These are phyloP conservation scores for Brachyptera putata DNA, from an alignment of 2,888 invertebrate species.

Conservation along the genomic window DNA sequence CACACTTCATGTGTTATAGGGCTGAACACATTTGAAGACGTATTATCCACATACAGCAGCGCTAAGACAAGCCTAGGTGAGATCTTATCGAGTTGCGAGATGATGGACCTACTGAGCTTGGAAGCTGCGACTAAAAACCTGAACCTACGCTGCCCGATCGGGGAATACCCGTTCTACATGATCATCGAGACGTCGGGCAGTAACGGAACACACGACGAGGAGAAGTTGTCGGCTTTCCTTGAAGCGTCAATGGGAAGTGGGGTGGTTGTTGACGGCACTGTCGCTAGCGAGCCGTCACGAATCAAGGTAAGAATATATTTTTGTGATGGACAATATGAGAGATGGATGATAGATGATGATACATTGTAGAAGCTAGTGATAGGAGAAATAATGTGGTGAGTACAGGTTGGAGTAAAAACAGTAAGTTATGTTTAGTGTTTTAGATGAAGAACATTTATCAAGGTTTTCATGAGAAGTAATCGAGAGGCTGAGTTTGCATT, in stretches of 20 bases:
- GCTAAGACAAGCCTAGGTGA: constrained; percentile 78
- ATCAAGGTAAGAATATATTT: too few species aligned
- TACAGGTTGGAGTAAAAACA: too few species aligned
- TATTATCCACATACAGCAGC: constrained; percentile 67
- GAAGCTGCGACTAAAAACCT: constrained; percentile 60
- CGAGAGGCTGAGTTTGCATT: too few species aligned
- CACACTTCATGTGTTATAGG: constrained; percentile 56
- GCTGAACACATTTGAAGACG: constrained; percentile 69
- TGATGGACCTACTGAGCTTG: constrained; percentile 78
- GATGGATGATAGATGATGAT: too few species aligned
- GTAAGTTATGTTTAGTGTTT: too few species aligned
- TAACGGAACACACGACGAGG: constrained; percentile 75
- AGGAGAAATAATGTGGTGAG: too few species aligned
- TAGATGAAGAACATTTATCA: too few species aligned
- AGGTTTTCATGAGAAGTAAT: too few species aligned
- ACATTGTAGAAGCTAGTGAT: too few species aligned
- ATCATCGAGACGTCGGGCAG: constrained; percentile 87
- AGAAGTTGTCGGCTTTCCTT: constrained; percentile 77
- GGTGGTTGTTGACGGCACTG: constrained; percentile 75
- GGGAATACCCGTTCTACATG: constrained; percentile 74
- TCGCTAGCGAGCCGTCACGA: constrained; percentile 78
- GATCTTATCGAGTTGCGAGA: constrained; percentile 92
- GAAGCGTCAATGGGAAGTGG: constrained; percentile 66
- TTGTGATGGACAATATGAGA: too few species aligned
- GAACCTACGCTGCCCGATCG: constrained; percentile 43